Base-by-base conservation (phyloP, 64 coral and sea anemone species). In the Montipora cactus region DNA sequence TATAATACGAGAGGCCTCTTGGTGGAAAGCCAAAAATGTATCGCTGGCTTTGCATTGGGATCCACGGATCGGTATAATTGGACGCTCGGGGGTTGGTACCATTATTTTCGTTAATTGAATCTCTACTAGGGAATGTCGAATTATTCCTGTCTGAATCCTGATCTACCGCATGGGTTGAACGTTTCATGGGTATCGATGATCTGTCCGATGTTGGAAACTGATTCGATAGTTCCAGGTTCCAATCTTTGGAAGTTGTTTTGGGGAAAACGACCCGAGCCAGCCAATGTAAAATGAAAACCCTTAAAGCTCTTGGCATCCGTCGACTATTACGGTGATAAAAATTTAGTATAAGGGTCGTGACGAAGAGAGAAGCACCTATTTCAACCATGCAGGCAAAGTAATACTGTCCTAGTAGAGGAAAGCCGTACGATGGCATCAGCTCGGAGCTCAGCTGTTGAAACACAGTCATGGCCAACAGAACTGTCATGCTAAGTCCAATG, bases 401-500 rank as follows among this genome's bases (percentile, higher is more conserved):
- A 81, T 96, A 99, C 55, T 99, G 94, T 45, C 94, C 89, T 8
- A 99, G 53, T 2, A 99, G 79, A 73, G 97, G 97, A 71, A 99
- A 99, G 1, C 95, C 97, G 44, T 99, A 96, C 9, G 95, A 94
- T 3, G 97, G 97, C 83, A 99, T 94, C 37, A 96, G 71, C 74
- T 99, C 95, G 4, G 95, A 96, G 4, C 95, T 96, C 5, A 99
- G 92, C 69, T 99, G 97, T 57, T 99, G 97, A 76, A 99, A 99
- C 9, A 99, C 95, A 2, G 97, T 99, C 97, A 99, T 99, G 7
- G 97, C 97, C 2, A 99, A 76, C 8, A 99, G 68, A 13, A 99
- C 95, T 70, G 95, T 94, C 21, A 99, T 99, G 37, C 97, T 96
- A 28, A 99, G 49, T 6, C 97, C 95, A 46, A 99, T 99, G 0